These are phyloP conservation scores for Cinclus mexicanus DNA, from an alignment of 2,113 vertebrate genomes.

Conservation along the genomic window DNA sequence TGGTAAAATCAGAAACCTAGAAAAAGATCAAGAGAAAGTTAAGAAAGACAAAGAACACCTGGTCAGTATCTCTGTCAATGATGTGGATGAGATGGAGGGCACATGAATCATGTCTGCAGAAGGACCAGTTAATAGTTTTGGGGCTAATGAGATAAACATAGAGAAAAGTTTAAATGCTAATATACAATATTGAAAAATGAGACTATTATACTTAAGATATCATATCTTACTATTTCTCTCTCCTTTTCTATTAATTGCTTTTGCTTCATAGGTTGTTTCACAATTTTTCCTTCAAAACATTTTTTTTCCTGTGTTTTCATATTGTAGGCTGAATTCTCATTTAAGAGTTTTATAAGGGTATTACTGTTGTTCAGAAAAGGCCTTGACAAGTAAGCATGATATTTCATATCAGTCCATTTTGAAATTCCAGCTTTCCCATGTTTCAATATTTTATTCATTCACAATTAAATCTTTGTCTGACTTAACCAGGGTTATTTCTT, in stretches of 20 bases:
- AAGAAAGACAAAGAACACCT: neutral
- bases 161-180: neutral
- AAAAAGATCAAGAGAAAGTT: neutral
- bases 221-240: neutral
- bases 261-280: neutral
- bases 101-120: neutral
- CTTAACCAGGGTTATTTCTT: slow-evolving; percentile 53
- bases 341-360: neutral
- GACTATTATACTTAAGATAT: neutral
- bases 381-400: slow-evolving; percentile 3
- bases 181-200: neutral
- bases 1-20: neutral
- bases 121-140: neutral
- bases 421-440: slow-evolving; percentile 9
- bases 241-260: neutral
- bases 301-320: neutral
- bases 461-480: slow-evolving; percentile 51
- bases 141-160: neutral
- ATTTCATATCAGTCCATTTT: slow-evolving; percentile 30
- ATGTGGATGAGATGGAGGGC: neutral
- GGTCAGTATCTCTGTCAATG: neutral
- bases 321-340: neutral
- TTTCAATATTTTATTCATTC: slow-evolving; percentile 61
- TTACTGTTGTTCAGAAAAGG: neutral
- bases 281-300: neutral